Evolutionary conservation across 1,140 invertebrate species (phyloP).

Genomic region (Aphelinus certus): DNA sequence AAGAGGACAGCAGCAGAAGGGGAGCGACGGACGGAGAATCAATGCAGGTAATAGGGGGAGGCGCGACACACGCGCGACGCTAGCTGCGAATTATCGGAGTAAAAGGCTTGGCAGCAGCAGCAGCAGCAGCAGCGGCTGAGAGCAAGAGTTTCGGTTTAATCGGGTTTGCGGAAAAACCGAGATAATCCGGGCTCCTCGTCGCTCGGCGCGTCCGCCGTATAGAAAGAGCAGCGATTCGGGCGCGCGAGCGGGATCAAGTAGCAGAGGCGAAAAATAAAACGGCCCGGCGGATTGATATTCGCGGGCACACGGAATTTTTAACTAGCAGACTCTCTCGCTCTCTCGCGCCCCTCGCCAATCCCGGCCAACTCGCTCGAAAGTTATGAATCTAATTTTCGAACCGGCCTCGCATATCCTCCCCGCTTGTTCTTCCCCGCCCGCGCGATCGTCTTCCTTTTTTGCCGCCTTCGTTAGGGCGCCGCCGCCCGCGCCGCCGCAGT

Average conservation of each 20-base stretch:
- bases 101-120: conserved; percentile 47
- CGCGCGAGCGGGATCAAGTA: conserved; percentile 32
- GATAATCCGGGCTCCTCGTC: conserved; percentile 55
- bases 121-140: conserved; percentile 36
- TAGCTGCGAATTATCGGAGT: conserved; percentile 37
- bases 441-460: conserved; percentile 38
- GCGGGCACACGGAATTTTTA: conserved; percentile 63
- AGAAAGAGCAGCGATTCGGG: conserved; percentile 1
- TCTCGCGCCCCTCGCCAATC: conserved; percentile 38
- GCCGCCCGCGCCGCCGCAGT: conserved; percentile 58
- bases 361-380: conserved; percentile 58
- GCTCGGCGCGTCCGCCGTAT: conserved; percentile 27
- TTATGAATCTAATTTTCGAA: conserved; percentile 65
- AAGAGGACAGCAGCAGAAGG: conserved; percentile 8
- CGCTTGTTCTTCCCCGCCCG: conserved; percentile 35
- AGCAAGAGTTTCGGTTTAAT: conserved; percentile 56
- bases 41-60: conserved; percentile 17
- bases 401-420: conserved; percentile 47
- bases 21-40: neutral
- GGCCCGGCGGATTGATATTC: conserved; percentile 55
- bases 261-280: conserved; percentile 30
- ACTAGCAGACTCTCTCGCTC: conserved; percentile 55
- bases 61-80: neutral
- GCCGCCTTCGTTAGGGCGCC: conserved; percentile 56
- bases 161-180: conserved; percentile 62